These are phyloP conservation scores for Drosophila asahinai DNA, from an alignment of 1,140 invertebrate species.

Conservation along the genomic window DNA sequence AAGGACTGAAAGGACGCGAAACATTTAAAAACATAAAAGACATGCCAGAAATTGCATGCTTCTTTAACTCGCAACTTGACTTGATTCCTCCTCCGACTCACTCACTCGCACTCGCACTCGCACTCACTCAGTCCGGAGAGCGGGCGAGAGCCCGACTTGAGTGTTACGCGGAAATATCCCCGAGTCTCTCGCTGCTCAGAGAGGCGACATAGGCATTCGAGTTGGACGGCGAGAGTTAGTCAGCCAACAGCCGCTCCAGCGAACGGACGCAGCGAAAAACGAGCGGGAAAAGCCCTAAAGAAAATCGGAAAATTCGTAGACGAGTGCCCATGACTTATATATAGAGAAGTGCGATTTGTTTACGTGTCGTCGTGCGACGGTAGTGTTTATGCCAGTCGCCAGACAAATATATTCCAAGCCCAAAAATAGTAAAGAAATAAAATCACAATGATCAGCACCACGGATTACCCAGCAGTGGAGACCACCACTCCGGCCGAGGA, in stretches of 20 bases:
- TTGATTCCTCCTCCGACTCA: conserved; percentile 20
- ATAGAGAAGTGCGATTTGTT: conserved; percentile 54
- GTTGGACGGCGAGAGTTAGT: conserved; percentile 53
- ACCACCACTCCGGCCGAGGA: conserved; percentile 51
- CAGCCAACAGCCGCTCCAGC: conserved; percentile 61
- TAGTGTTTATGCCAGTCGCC: conserved; percentile 45
- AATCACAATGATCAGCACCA: conserved; percentile 44
- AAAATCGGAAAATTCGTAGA: conserved; percentile 14
- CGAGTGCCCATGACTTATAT: conserved; percentile 57
- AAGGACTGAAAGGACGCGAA: conserved; percentile 43
- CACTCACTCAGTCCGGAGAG: conserved; percentile 19
- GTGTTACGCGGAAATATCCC: conserved; percentile 15
- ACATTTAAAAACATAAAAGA: conserved; percentile 66
- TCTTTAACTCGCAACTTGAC: conserved; percentile 60
- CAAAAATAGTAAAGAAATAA: conserved; percentile 10
- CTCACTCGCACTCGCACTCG: conserved; percentile 1
- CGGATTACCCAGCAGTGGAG: conserved; percentile 56
- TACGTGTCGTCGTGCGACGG: conserved; percentile 60
- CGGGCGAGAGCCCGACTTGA: conserved; percentile 7
- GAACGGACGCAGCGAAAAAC: conserved; percentile 64
- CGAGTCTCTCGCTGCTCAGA: conserved; percentile 14
- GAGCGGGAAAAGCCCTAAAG: conserved; percentile 21
- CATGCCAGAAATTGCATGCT: conserved; percentile 58
- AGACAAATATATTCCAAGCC: conserved; percentile 9
- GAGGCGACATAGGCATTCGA: conserved; percentile 34